A percentile compares a stretch with the other conserved stretches of the same genome.
Conservation (phyloP, 2,113 vertebrate species). For the Anser brachyrhynchus region DNA sequence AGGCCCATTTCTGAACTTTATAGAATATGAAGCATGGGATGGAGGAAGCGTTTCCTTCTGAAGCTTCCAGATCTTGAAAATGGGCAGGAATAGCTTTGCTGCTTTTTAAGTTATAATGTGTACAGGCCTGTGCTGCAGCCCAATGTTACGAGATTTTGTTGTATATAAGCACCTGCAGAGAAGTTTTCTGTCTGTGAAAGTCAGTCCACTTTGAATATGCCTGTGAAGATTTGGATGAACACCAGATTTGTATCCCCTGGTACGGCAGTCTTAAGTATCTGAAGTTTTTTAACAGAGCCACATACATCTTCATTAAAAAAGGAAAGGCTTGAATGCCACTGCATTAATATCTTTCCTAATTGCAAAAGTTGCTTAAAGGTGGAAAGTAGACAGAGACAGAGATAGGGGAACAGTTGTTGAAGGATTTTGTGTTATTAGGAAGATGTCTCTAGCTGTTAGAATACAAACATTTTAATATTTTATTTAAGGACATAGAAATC, state of each 20-base stretch:
- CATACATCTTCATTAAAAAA: not conserved
- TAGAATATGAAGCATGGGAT: not conserved
- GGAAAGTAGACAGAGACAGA: accelerated
- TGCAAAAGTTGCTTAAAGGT: not conserved
- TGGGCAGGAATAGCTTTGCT: not conserved
- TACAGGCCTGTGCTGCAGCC: not conserved
- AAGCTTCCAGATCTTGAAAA: not conserved
- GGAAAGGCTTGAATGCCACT: not conserved
- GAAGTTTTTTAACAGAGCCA: not conserved
- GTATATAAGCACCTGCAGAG: not conserved
- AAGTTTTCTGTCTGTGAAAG: not conserved
- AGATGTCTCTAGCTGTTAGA: not conserved
- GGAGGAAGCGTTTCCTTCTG: not conserved
- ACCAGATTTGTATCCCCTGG: not conserved
- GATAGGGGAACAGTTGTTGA: not conserved
- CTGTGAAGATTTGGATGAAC: not conserved
- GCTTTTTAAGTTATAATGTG: not conserved
- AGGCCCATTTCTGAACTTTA: not conserved
- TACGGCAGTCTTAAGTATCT: not conserved
- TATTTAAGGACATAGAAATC: not conserved
- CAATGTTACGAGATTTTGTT: not conserved
- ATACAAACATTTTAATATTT: not conserved
- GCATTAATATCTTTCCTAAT: not conserved
- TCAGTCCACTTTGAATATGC: not conserved
- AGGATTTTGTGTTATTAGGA: not conserved